phyloP scores from a whole-genome alignment of 2,113 vertebrate genomes.

The Manacus vitellinus region DNA sequence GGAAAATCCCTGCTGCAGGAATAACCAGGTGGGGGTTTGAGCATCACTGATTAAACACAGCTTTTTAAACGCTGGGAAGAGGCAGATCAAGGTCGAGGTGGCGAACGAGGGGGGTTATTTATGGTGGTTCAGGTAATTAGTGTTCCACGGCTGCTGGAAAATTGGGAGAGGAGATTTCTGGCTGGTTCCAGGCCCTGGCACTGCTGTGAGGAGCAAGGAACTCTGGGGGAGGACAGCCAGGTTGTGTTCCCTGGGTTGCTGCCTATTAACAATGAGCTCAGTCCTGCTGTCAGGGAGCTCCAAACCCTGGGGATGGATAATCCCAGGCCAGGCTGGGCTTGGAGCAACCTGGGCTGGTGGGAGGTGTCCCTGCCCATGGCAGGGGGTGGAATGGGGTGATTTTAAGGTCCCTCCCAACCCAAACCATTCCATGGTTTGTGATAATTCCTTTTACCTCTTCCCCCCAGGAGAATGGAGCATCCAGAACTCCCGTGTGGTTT shows the following conservation, averaged over 20 bases:
- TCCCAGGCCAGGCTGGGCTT: neutral
- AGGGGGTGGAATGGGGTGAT: neutral
- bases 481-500: neutral
- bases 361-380: neutral
- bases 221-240: neutral
- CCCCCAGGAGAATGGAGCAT: neutral
- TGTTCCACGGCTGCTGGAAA: neutral
- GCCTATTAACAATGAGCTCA: accelerated
- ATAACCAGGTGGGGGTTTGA: neutral
- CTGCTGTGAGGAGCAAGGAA: neutral
- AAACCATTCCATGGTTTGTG: neutral
- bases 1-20: neutral
- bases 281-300: accelerated
- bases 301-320: neutral
- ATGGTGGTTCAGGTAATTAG: neutral
- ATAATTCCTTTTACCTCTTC: neutral
- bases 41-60: neutral
- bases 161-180: neutral
- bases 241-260: neutral
- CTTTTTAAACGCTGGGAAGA: neutral
- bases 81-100: neutral
- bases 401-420: neutral
- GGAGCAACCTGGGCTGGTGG: neutral
- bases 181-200: neutral
- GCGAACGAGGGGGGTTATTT: neutral